Percentiles rank a stretch among this genome's conserved stretches.
phyloP scores from a whole-genome alignment of 2,888 invertebrate genomes.

The Nomada fabriciana region DNA sequence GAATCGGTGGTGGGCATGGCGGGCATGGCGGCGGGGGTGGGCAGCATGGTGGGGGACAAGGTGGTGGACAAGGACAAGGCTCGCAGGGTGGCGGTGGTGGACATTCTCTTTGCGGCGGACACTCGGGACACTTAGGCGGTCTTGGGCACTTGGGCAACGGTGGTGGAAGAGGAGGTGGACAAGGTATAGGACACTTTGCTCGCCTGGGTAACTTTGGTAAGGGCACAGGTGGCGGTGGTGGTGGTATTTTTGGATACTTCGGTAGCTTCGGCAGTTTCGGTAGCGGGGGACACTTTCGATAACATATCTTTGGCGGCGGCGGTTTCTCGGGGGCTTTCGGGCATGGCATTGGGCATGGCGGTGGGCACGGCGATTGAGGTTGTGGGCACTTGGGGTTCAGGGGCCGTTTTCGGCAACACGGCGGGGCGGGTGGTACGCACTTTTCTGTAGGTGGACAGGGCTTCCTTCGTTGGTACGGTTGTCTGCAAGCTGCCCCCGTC shows the following conservation, averaged over 20 bases:
- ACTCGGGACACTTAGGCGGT: constrained; percentile 24
- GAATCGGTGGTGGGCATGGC: constrained; percentile 25
- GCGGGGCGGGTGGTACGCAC: constrained; percentile 22
- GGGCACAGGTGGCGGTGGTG: constrained; percentile 24
- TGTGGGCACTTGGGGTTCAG: constrained; percentile 23
- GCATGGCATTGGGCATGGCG: constrained; percentile 27
- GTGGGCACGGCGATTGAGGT: constrained; percentile 21
- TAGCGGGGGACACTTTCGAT: constrained; percentile 37
- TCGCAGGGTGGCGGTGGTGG: constrained; percentile 60
- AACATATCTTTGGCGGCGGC: constrained; percentile 47
- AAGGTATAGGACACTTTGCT: too few species aligned
- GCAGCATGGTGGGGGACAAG: constrained; percentile 48
- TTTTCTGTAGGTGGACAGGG: constrained; percentile 2
- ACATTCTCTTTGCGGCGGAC: constrained; percentile 43
- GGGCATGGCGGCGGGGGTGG: constrained; percentile 53
- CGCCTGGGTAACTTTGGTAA: constrained; percentile 1
- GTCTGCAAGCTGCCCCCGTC: constrained; percentile 10
- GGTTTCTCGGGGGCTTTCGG: constrained; percentile 15
- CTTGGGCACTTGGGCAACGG: constrained; percentile 3
- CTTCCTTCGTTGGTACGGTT: constrained; percentile 2
- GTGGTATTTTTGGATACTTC: constrained; percentile 29
- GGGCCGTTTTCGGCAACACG: constrained; percentile 28
- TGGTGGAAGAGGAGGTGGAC: constrained; percentile 18
- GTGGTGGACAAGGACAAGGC: constrained; percentile 56
- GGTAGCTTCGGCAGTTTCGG: constrained; percentile 33